Base-by-base conservation (phyloP, 2,797 vertebrate genomes). In the Telmatherina bonti region DNA sequence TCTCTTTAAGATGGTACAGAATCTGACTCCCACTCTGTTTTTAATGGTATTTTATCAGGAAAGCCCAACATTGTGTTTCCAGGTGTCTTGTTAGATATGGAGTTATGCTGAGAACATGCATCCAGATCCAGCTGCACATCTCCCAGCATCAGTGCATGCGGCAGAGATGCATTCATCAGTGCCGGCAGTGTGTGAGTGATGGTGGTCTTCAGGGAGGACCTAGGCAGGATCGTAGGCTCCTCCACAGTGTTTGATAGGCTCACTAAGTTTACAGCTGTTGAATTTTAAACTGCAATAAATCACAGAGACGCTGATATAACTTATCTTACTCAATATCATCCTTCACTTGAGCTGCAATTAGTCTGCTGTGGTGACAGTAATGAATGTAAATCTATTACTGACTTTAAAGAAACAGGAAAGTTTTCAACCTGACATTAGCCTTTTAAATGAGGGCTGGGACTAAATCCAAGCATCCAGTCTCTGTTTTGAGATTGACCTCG, bases 261-360 rank as follows among this genome's bases (percentile, higher is more conserved):
- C 65, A 49, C 51, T 57, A 35, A 51, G 36, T 69, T 65, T 68
- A 61, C 62, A 75, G 67, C 71, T 67, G 53, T 38, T 64, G 71
- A 52, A 75, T 78, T 76, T 63, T 66, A 81, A 69, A 58, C 53
- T 56, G 60, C 58, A 78, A 70, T 74, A 72, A 75, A 81, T 78
- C 65, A 72, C 11, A 4, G 36, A 59, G 74, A 33, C 45, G 55
- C 51, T 52, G 26, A 59, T 70, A 65, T 30, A 81, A 76, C 58
- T 54, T 71, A 72, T 77, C 63, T 35, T 58, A 73, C 54, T 73
- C 58, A 62, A 35, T 72, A 70, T 76, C 78, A 67, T 75, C 54
- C 68, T 56, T 78, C 54, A 70, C 45, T 56, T 72, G 47, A 76
- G 68, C 62, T 64, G 58, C 63, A 72, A 63, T 79, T 45, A 56